A percentile compares a stretch with the other conserved stretches of the same genome.
Conservation (phyloP, 2,888 invertebrate species). For the Autographa pulchrina region DNA sequence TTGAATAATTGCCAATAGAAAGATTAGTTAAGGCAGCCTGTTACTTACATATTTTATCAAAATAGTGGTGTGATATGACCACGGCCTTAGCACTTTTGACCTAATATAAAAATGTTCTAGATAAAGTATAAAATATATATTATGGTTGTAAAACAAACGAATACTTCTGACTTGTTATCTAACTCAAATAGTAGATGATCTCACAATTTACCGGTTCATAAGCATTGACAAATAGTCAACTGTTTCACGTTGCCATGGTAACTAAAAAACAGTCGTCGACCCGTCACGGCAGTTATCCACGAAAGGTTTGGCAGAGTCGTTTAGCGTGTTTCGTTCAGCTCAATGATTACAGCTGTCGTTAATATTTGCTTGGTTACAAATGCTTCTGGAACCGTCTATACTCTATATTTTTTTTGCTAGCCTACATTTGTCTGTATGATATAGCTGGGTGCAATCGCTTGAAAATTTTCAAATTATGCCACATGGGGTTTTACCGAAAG, state of each 20-base stretch:
- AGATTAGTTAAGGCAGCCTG: too few species aligned
- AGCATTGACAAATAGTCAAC: neutral
- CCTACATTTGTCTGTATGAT: neutral
- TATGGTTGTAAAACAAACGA: too few species aligned
- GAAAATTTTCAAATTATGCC: too few species aligned
- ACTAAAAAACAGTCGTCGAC: neutral
- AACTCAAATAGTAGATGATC: neutral
- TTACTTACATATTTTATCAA: too few species aligned
- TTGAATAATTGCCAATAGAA: too few species aligned
- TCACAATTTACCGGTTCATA: neutral
- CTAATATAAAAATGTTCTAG: neutral
- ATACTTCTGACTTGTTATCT: neutral
- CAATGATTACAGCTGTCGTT: neutral
- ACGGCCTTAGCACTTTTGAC: too few species aligned
- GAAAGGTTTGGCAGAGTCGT: slow-evolving; percentile 1
- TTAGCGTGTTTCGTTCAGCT: neutral
- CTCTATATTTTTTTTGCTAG: neutral
- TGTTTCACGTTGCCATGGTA: neutral
- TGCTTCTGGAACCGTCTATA: neutral
- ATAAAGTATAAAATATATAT: neutral
- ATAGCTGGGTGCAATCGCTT: too few species aligned
- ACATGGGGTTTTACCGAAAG: too few species aligned
- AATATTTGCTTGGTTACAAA: neutral
- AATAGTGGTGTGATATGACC: too few species aligned
- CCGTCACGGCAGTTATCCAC: slow-evolving; percentile 1